Evolutionary conservation across 2,113 vertebrate genomes (phyloP).

Genomic region (Phaethon lepturus): DNA sequence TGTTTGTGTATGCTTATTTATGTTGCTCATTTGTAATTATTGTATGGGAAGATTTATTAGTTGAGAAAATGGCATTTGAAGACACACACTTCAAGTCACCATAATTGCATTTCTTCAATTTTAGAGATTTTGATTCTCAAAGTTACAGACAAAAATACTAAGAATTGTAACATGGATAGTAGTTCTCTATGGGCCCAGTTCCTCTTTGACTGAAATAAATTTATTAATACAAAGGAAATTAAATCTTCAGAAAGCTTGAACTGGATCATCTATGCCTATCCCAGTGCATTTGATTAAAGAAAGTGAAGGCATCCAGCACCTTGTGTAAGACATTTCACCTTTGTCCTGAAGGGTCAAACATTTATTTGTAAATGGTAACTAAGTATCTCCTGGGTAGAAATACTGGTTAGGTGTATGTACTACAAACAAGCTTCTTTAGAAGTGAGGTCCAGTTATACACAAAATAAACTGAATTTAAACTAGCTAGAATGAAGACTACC

Average conservation of each 20-base stretch:
- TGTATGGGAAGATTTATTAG: not conserved
- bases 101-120: not conserved
- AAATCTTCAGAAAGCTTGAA: not conserved
- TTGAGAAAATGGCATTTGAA: not conserved
- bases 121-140: not conserved
- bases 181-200: not conserved
- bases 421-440: not conserved
- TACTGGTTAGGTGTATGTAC: not conserved
- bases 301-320: not conserved
- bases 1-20: not conserved
- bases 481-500: not conserved
- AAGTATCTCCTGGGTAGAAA: not conserved
- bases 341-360: not conserved
- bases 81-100: not conserved
- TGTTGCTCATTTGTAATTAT: not conserved
- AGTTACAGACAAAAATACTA: not conserved
- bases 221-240: not conserved
- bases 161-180: not conserved
- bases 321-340: not conserved
- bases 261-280: not conserved
- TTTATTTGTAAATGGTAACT: not conserved
- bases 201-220: not conserved
- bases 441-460: not conserved
- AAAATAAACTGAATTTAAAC: not conserved
- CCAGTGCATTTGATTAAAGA: not conserved